Conservation (phyloP, 2,888 invertebrate species). For the Pandemis heparana region DNA sequence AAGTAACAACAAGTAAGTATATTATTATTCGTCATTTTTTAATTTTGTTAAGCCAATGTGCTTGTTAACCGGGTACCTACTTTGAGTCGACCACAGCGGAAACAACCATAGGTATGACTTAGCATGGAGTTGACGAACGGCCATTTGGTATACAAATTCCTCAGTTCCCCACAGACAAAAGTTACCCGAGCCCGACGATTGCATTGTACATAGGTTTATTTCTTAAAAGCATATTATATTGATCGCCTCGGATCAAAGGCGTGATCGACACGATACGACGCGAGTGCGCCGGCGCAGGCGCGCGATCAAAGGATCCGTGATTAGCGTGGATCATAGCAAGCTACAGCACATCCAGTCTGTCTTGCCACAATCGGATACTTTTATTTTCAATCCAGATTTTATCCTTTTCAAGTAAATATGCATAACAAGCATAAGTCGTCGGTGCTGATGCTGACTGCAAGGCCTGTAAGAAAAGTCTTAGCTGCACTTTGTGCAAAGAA, state of each 20-base stretch:
- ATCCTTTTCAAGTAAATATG: no score
- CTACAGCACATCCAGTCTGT: not conserved
- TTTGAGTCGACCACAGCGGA: no score
- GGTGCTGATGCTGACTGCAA: no score
- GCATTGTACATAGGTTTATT: not conserved
- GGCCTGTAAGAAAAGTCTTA: not conserved
- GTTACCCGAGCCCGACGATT: not conserved
- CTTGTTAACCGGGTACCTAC: not conserved
- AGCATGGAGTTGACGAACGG: not conserved
- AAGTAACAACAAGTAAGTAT: not conserved
- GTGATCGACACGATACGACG: not conserved
- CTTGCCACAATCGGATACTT: not conserved
- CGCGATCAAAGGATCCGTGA: not conserved
- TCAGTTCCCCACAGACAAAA: not conserved
- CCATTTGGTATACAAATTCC: not conserved
- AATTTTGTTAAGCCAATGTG: not conserved
- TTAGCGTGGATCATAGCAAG: slow-evolving; percentile 12
- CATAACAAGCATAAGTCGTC: no score
- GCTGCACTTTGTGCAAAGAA: not conserved
- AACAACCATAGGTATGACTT: no score
- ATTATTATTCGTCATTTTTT: not conserved
- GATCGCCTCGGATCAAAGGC: slow-evolving; percentile 3
- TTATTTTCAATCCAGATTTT: not conserved
- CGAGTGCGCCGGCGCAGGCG: slow-evolving; percentile 8
- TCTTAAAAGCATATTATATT: slow-evolving; percentile 14